These are phyloP conservation scores for Amphilophus citrinellus DNA, from an alignment of 2,113 vertebrate species.

Conservation along the genomic window DNA sequence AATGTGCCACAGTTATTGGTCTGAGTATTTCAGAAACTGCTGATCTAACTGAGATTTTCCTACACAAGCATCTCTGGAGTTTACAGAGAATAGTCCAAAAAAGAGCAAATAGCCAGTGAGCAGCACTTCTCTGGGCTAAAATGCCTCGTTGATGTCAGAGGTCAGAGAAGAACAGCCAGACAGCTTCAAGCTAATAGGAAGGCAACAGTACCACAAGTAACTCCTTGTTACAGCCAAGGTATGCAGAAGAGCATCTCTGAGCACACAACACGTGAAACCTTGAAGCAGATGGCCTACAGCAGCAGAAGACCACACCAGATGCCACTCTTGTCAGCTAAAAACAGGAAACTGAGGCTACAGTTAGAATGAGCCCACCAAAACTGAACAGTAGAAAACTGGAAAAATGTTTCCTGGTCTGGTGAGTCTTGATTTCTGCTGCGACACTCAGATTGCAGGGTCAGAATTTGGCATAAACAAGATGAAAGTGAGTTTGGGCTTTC, in stretches of 20 bases:
- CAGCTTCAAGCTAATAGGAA: background rate
- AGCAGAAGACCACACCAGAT: background rate
- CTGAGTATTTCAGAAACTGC: too few relatives aligned
- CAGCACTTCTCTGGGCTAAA: background rate
- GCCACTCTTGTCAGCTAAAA: background rate
- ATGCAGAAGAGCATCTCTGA: background rate
- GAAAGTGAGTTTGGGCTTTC: conserved; percentile 1
- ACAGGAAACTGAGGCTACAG: background rate
- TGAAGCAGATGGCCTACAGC: background rate
- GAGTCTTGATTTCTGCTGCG: background rate
- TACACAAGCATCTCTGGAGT: background rate
- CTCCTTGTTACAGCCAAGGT: background rate
- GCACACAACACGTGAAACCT: background rate
- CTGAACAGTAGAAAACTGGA: background rate
- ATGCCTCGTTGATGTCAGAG: background rate
- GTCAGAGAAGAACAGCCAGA: background rate
- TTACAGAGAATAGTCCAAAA: background rate
- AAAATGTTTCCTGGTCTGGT: background rate
- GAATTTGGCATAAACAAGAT: background rate
- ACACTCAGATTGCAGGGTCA: background rate
- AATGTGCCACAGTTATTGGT: background rate
- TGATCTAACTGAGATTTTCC: background rate
- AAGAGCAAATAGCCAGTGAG: background rate
- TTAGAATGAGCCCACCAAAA: background rate
- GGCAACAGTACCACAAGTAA: background rate